Conservation (phyloP, 92 coral and sea anemone species). For the Paramuricea clavata region DNA sequence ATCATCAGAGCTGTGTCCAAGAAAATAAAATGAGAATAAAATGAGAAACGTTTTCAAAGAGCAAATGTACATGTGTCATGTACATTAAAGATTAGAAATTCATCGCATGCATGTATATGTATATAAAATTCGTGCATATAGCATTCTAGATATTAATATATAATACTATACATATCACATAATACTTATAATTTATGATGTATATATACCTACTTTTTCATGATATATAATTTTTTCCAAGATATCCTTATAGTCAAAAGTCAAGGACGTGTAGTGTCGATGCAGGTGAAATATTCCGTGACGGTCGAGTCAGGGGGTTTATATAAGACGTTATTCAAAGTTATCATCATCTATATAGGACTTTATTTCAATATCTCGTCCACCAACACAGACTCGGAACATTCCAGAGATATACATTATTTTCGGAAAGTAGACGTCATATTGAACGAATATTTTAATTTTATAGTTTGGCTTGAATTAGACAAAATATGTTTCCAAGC, state of each 20-base stretch:
- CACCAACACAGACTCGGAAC: not conserved
- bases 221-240: no score
- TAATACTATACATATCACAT: no score
- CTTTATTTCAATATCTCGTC: no score
- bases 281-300: not conserved
- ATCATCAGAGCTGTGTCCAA: no score
- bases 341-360: not conserved
- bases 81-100: no score
- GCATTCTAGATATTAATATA: not conserved
- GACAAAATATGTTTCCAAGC: conserved; percentile 29
- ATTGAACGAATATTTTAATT: conserved; percentile 7
- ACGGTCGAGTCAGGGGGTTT: not conserved
- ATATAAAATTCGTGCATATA: not conserved
- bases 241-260: not conserved
- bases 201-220: not conserved
- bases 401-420: not conserved
- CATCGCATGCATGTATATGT: no score
- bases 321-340: not conserved
- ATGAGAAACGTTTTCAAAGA: no score
- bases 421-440: not conserved
- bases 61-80: no score
- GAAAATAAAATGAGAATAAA: no score
- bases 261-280: not conserved
- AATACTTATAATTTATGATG: no score
- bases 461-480: not conserved